Conservation (phyloP, 2,888 invertebrate species). For the Clunio marinus region DNA sequence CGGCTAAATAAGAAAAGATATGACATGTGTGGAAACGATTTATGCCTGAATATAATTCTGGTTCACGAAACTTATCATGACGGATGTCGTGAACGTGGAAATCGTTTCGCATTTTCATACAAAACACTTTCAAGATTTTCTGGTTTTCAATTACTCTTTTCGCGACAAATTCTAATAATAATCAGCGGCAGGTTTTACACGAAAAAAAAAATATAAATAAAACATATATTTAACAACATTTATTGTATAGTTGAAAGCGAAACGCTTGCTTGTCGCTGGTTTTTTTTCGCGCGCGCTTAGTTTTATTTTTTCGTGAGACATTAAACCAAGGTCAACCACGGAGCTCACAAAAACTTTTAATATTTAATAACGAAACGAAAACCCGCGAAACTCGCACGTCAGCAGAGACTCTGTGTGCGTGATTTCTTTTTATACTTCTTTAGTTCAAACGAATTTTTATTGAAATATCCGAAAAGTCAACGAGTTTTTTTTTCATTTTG, state of each 20-base stretch:
- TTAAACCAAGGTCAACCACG: slow-evolving; percentile 37
- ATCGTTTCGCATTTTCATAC: background rate
- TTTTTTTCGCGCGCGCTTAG: slow-evolving; percentile 36
- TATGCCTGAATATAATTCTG: too few species aligned
- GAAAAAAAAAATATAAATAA: slow-evolving; percentile 6
- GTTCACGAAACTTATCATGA: too few species aligned
- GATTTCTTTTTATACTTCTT: slow-evolving; percentile 5
- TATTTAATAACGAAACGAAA: slow-evolving; percentile 27
- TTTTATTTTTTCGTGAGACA: slow-evolving; percentile 39
- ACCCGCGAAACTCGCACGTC: slow-evolving; percentile 26
- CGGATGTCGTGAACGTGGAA: background rate
- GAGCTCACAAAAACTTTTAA: slow-evolving; percentile 36
- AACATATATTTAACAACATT: slow-evolving; percentile 11
- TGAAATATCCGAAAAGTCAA: slow-evolving; percentile 13
- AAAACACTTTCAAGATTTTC: background rate
- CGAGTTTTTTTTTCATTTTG: too few species aligned
- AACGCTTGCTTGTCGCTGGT: slow-evolving; percentile 5
- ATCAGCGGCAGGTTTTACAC: slow-evolving; percentile 25
- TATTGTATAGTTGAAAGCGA: slow-evolving; percentile 8
- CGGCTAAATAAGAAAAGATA: background rate
- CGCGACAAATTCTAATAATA: slow-evolving; percentile 30
- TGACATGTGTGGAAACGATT: background rate
- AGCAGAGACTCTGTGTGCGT: slow-evolving; percentile 17
- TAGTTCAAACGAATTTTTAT: background rate
- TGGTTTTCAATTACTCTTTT: slow-evolving; percentile 1